Conservation (phyloP, 2,888 invertebrate genomes). For the Lepidochrysops patricia region DNA sequence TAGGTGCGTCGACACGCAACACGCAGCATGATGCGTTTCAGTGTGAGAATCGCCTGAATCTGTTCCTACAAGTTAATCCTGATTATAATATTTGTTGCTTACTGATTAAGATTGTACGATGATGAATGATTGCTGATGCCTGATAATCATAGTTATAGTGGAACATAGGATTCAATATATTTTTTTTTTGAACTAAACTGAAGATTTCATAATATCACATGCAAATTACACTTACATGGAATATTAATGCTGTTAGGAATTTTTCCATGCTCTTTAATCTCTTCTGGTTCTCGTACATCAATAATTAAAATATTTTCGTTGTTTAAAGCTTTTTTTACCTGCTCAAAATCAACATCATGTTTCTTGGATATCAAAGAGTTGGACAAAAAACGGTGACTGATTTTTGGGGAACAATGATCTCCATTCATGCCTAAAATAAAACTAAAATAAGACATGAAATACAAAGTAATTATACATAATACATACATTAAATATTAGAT, state of each 20-base stretch:
- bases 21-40: no score
- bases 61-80: no score
- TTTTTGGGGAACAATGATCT: not conserved
- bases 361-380: not conserved
- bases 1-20: no score
- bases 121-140: no score
- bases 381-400: not conserved
- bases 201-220: no score
- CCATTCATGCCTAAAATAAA: not conserved
- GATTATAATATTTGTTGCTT: no score
- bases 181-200: no score
- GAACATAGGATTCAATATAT: no score
- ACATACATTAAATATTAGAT: no score
- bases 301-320: constrained; percentile 72
- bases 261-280: constrained; percentile 79
- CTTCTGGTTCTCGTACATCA: constrained; percentile 84
- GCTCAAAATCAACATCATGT: constrained; percentile 5
- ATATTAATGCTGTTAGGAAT: constrained; percentile 86
- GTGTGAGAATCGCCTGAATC: no score
- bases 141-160: no score
- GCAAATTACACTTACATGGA: constrained; percentile 71
- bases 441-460: not conserved
- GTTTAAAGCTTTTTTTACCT: constrained; percentile 31
- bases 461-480: not conserved
- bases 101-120: no score